phyloP scores from a whole-genome alignment of 2,797 vertebrate genomes.

The Halcyon smyrnensis region DNA sequence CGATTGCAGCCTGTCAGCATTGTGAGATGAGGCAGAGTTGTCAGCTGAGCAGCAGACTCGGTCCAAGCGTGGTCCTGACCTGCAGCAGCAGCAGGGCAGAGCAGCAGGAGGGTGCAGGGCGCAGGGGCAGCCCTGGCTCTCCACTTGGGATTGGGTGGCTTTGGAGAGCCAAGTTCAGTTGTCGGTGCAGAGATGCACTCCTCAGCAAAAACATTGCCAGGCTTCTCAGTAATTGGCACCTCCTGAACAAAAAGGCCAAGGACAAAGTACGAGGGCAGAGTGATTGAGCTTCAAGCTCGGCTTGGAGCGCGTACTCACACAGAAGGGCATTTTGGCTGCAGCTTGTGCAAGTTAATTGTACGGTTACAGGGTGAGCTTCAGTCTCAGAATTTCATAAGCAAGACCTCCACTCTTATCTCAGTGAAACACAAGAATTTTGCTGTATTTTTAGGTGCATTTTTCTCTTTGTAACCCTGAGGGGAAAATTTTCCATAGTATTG shows the following conservation, averaged over 20 bases:
- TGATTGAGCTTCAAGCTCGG: neutral
- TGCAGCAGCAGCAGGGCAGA: neutral
- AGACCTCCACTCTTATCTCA: neutral
- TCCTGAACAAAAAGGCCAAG: slow-evolving; percentile 23
- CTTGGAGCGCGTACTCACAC: neutral
- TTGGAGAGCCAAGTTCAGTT: neutral
- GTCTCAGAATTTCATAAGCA: neutral
- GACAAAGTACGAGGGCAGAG: neutral
- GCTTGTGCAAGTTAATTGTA: neutral
- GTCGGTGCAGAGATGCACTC: neutral
- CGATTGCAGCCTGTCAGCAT: neutral
- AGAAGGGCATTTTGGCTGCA: neutral
- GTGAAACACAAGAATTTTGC: neutral
- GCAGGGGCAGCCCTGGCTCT: neutral
- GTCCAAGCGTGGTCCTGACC: rapidly evolving
- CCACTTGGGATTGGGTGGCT: rapidly evolving
- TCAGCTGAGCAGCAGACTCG: neutral
- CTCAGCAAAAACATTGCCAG: slow-evolving; percentile 2
- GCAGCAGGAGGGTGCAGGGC: rapidly evolving
- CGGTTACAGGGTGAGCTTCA: neutral
- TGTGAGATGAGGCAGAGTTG: rapidly evolving
- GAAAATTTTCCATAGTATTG: neutral
- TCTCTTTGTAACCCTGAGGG: neutral
- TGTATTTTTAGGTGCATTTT: neutral
- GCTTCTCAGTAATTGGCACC: neutral